A percentile compares a stretch with the other conserved stretches of the same genome.
Conservation (phyloP, 1,140 invertebrate genomes). For the Latrodectus geometricus region DNA sequence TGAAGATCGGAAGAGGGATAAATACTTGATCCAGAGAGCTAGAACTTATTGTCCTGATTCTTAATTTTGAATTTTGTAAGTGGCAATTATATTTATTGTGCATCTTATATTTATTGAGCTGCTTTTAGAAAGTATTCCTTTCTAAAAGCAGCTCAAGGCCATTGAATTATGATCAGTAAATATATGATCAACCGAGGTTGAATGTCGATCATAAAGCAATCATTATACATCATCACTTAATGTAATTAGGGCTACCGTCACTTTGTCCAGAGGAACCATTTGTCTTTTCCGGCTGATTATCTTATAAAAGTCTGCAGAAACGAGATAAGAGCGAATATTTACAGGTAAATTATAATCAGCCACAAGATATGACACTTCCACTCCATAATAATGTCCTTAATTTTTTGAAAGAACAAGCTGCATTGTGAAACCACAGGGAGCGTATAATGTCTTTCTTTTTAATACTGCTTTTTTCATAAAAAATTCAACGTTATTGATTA, state of each 20-base stretch:
- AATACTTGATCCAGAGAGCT: no score
- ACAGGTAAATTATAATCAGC: conserved; percentile 5
- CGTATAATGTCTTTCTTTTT: no score
- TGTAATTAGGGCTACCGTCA: conserved; percentile 2
- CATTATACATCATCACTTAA: conserved; percentile 1
- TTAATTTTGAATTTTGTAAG: no score
- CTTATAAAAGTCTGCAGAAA: conserved; percentile 2
- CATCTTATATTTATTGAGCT: no score
- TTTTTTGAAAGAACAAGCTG: no score
- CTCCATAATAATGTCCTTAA: neutral
- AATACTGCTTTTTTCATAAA: no score
- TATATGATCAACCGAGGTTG: neutral
- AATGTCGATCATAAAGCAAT: conserved; percentile 8
- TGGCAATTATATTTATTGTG: no score
- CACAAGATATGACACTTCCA: neutral
- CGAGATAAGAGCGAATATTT: neutral
- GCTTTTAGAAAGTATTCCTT: no score
- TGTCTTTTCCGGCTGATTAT: neutral
- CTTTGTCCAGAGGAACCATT: neutral
- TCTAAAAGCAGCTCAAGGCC: neutral
- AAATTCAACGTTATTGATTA: no score
- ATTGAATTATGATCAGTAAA: conserved; percentile 2
- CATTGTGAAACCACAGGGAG: no score
- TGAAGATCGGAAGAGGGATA: no score
- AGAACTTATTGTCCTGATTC: no score